These are phyloP conservation scores for Cyphomyrus discorhynchus DNA, from an alignment of 2,113 vertebrate species.

Conservation along the genomic window DNA sequence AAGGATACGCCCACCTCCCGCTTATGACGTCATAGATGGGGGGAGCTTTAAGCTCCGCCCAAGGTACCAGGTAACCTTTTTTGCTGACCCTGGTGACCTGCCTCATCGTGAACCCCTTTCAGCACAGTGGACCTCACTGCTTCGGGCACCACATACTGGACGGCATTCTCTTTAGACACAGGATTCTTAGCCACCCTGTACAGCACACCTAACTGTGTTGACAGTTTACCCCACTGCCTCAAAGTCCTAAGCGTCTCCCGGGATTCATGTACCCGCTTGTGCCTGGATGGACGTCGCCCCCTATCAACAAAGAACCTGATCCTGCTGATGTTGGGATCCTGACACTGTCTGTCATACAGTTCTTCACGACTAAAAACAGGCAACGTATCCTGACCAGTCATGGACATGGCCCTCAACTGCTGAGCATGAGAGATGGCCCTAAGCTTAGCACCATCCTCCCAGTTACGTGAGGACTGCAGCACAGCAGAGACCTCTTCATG, in stretches of 20 bases:
- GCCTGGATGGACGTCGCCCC: neutral
- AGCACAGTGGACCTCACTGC: neutral
- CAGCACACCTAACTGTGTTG: neutral
- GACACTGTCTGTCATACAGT: neutral
- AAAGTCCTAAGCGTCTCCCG: neutral
- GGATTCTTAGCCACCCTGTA: slow-evolving; percentile 15
- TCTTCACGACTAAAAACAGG: neutral
- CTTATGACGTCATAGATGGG: too few relatives aligned
- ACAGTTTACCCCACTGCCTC: slow-evolving; percentile 19
- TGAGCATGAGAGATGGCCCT: neutral
- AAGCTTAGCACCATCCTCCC: neutral
- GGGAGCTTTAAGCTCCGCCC: too few relatives aligned
- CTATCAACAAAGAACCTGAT: slow-evolving; percentile 20
- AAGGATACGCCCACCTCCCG: too few relatives aligned
- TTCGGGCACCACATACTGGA: slow-evolving; percentile 21
- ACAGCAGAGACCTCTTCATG: too few relatives aligned
- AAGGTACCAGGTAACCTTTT: too few relatives aligned
- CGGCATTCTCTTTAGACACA: neutral
- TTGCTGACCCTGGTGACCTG: too few relatives aligned
- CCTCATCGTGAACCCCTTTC: too few relatives aligned
- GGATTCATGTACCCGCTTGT: slow-evolving; percentile 3
- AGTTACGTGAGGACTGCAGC: too few relatives aligned
- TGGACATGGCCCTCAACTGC: neutral
- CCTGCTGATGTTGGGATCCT: neutral
- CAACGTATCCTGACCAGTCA: neutral